phyloP scores from a whole-genome alignment of 2,113 vertebrate species.

The Pycnonotus jocosus region DNA sequence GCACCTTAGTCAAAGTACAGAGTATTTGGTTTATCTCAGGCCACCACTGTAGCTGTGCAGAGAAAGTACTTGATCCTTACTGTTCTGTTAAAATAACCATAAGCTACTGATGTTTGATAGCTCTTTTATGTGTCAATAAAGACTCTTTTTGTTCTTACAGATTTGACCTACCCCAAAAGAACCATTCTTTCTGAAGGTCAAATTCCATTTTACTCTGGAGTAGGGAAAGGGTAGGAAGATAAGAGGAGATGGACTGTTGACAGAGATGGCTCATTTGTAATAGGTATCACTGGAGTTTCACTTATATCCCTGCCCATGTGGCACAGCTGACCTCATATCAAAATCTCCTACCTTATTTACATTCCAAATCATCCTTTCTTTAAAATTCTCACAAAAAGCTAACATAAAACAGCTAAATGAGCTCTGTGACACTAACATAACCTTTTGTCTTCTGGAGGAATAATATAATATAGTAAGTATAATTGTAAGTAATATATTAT shows the following conservation, averaged over 20 bases:
- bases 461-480: not conserved
- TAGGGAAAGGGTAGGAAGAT: not conserved
- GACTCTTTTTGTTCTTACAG: not conserved
- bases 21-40: not conserved
- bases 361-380: not conserved
- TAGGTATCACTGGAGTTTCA: not conserved
- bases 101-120: not conserved
- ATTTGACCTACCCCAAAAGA: not conserved
- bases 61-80: not conserved
- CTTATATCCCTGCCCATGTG: not conserved
- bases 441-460: not conserved
- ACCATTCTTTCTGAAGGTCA: not conserved
- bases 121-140: not conserved
- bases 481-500: not conserved
- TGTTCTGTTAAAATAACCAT: not conserved
- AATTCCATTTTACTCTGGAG: not conserved
- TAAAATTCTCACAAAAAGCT: not conserved
- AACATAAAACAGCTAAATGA: not conserved
- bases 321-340: not conserved
- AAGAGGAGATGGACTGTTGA: not conserved
- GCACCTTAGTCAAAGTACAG: not conserved
- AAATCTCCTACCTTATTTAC: not conserved
- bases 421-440: not conserved
- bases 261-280: not conserved
- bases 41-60: not conserved